Conservation (phyloP, 2,113 vertebrate genomes). For the Cnemophilus loriae region DNA sequence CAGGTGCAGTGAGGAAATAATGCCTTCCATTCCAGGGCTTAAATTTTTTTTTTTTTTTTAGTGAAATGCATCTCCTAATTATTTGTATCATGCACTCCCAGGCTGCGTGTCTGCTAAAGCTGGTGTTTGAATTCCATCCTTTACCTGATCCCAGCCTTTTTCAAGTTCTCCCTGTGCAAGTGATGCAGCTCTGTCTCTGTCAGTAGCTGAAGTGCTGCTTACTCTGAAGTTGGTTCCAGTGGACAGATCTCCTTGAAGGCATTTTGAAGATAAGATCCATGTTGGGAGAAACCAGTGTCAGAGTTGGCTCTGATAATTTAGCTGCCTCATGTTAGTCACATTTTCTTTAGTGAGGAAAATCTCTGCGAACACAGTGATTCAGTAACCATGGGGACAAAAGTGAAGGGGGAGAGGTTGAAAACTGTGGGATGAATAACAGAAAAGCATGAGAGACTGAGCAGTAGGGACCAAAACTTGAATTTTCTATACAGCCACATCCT, state of each 20-base stretch:
- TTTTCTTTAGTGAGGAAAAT: slow-evolving; percentile 38
- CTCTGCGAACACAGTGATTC: slow-evolving; percentile 7
- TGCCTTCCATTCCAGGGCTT: neutral
- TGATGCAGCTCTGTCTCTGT: neutral
- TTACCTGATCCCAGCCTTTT: neutral
- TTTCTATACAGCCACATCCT: rapidly evolving
- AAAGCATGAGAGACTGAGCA: slow-evolving; percentile 7
- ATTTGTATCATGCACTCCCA: neutral
- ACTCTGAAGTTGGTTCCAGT: neutral
- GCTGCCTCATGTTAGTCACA: slow-evolving; percentile 51
- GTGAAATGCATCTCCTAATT: neutral
- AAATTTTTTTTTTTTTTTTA: neutral
- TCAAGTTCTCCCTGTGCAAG: neutral
- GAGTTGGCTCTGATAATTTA: slow-evolving; percentile 51
- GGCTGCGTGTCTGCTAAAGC: neutral
- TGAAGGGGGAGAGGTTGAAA: slow-evolving; percentile 35
- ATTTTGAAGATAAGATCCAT: neutral
- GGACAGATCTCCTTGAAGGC: neutral
- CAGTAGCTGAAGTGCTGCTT: neutral
- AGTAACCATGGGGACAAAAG: slow-evolving; percentile 61
- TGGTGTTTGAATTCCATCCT: neutral
- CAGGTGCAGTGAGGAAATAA: neutral
- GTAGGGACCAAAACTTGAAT: neutral
- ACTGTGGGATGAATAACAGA: slow-evolving; percentile 31
- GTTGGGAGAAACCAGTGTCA: slow-evolving; percentile 35